Base-by-base conservation (phyloP, 2,888 invertebrate species). In the Parnassius orleans region DNA sequence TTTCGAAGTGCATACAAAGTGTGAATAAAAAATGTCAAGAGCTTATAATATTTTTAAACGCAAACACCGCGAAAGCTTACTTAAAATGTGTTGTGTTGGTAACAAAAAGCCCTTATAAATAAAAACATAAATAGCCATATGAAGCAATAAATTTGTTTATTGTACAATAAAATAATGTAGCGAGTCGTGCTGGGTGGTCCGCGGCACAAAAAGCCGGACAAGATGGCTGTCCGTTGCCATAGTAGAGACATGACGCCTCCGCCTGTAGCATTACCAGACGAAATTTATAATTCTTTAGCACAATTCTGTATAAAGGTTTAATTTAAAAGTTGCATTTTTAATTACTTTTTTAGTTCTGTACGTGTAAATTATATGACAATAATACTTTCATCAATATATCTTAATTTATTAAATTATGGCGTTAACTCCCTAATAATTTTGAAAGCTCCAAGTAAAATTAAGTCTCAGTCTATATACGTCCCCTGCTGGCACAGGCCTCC, bases 81-180 rank as follows among this genome's bases (percentile, higher is more conserved):
- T 76, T 33, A 79, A 81, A 83, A 80, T 76, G 74, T 79, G 76
- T 80, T 73, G 74, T 66, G 76, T 72, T 78, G 69, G 75, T 77
- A 83, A 87, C 84, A 86, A 86, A 84, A 85, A 84, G 74, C 83
- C 80, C 84, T 88, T 86, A 87, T 86, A 88, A 90, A 90, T 87
- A 89, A 87, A 89, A 87, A 85, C 84, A 87, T 84, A 88, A 87
- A 90, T 84, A 90, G 82, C 83, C 89, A 86, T 90, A 87, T 89
- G 86, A 83, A 84, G 90, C 84, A 88, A 90, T 90, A 90, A 91
- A 91, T 90, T 88, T 88, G 86, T 91, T 91, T 90, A 90, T 90
- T 84, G 87, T 89, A 89, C 86, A 90, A 90, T 90, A 91, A 91
- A 90, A 90, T 90, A 89, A 90, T 90, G 84, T 84, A 83, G 84